phyloP scores from a whole-genome alignment of 2,888 invertebrate genomes.

The Teinopalpus imperialis region DNA sequence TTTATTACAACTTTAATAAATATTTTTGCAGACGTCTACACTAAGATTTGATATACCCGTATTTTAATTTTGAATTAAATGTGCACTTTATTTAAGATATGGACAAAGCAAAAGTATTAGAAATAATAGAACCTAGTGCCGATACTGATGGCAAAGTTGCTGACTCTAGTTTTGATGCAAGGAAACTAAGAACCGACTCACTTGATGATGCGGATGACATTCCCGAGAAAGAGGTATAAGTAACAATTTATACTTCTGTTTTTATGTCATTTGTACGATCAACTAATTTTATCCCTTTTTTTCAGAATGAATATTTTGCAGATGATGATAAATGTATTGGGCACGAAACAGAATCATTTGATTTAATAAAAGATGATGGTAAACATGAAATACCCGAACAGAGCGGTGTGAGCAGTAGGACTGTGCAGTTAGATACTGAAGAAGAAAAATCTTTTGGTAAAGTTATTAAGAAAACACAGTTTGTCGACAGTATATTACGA shows the following conservation, averaged over 20 bases:
- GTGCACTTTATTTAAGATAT: constrained; percentile 59
- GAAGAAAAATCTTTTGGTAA: constrained; percentile 46
- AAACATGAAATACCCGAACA: constrained; percentile 38
- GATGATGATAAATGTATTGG: constrained; percentile 56
- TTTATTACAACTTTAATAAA: neutral
- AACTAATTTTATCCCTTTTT: too few species aligned
- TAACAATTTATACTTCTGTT: too few species aligned
- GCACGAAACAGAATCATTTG: constrained; percentile 39
- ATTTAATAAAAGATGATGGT: constrained; percentile 24
- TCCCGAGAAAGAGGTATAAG: constrained; percentile 75
- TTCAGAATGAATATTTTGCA: constrained; percentile 64
- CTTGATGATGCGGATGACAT: constrained; percentile 79
- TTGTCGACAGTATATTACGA: constrained; percentile 54
- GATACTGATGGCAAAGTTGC: constrained; percentile 64
- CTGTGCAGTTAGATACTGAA: constrained; percentile 37
- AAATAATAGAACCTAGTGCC: constrained; percentile 76
- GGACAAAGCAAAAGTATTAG: constrained; percentile 77
- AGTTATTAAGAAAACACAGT: constrained; percentile 52
- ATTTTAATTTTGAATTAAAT: neutral
- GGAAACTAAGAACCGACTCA: constrained; percentile 74
- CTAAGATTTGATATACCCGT: too few species aligned
- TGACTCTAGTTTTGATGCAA: constrained; percentile 67
- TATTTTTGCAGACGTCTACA: too few species aligned
- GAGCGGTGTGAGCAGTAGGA: constrained; percentile 42
- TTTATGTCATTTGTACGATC: too few species aligned